Conservation (phyloP, 1,140 invertebrate genomes). For the Akabosia matsudoensis region DNA sequence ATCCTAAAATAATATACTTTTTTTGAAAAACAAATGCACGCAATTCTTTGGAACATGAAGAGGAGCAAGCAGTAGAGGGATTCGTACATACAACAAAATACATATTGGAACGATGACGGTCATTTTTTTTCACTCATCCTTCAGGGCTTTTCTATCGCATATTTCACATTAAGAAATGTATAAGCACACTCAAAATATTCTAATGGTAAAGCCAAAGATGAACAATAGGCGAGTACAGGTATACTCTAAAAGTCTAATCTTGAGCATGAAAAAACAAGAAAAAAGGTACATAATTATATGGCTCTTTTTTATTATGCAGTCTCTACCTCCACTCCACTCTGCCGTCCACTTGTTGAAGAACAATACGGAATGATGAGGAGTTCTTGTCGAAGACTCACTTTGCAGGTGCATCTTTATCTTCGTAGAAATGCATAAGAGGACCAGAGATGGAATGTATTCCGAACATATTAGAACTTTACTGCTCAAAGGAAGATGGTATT, state of each 20-base stretch:
- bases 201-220: too few species aligned
- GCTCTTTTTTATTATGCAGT: neutral
- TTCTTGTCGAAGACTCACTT: neutral
- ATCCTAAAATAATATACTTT: too few species aligned
- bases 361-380: neutral
- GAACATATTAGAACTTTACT: neutral
- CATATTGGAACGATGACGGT: neutral
- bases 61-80: too few species aligned
- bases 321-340: neutral
- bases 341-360: neutral
- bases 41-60: too few species aligned
- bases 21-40: too few species aligned
- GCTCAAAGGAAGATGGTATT: too few species aligned
- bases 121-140: neutral
- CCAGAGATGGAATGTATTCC: neutral
- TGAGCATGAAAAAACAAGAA: neutral
- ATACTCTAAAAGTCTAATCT: neutral
- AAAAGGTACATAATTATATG: neutral
- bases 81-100: neutral
- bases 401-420: neutral
- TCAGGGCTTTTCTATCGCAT: constrained; percentile 18
- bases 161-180: too few species aligned
- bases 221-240: too few species aligned
- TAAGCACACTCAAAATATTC: neutral
- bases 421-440: neutral